Conservation (phyloP, 2,113 vertebrate species). For the Vulpes ferrilata region DNA sequence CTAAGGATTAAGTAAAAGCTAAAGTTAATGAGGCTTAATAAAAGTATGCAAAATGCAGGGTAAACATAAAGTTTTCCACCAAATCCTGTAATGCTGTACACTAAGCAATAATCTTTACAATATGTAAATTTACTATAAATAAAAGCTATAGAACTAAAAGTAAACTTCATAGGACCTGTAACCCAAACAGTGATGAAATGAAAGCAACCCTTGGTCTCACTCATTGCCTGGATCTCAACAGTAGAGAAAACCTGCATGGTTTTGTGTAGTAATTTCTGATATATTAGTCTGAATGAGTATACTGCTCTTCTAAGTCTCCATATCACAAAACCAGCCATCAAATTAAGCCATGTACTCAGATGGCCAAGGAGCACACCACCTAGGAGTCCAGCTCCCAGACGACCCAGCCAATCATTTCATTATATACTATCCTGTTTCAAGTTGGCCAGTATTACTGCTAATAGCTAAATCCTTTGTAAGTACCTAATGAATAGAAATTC, state of each 20-base stretch:
- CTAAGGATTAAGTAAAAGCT: background rate
- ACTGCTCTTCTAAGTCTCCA: background rate
- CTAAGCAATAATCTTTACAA: background rate
- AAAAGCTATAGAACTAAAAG: constrained; percentile 4
- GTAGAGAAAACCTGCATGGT: background rate
- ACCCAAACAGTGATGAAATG: background rate
- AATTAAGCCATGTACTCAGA: background rate
- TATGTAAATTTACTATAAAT: background rate
- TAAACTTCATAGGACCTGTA: background rate
- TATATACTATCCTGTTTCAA: background rate
- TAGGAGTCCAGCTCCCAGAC: background rate
- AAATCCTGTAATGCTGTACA: background rate
- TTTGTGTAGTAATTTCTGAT: background rate
- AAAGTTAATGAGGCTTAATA: background rate
- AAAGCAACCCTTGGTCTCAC: background rate
- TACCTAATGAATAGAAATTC: background rate
- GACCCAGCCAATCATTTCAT: background rate
- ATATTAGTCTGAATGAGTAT: background rate
- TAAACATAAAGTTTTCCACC: background rate
- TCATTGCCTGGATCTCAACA: background rate
- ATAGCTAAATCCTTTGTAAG: background rate
- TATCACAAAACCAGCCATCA: constrained; percentile 3
- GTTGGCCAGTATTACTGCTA: background rate
- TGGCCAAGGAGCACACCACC: background rate
- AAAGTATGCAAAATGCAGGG: background rate